Base-by-base conservation (phyloP, 2,888 invertebrate genomes). In the Ophion slaviceki region DNA sequence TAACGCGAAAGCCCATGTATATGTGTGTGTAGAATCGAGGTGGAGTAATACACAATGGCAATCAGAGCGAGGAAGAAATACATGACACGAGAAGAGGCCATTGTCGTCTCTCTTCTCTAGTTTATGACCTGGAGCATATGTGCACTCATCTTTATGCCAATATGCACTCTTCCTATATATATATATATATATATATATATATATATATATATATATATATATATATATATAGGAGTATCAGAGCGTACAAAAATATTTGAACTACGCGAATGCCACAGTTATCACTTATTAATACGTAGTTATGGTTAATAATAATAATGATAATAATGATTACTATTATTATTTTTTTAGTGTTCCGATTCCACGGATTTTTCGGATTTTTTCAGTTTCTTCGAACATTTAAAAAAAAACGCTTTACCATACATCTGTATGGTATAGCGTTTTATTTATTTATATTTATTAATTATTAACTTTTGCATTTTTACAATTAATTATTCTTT, bases 111-210 rank as follows among this genome's bases (percentile, higher is more conserved):
- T 81, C 70, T 77, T 71, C 72, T 47, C 84, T 91, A 88, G 91
- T 92, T 93, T 92, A 93, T 89, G 92, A 92, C 88, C 89, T 76
- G 28, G 62, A 80, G 88, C 89, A 87, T 92, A 93, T 92, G 92
- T 92, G 92, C 88, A 89, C 86, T 67, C 86, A 62, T 74, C 66
- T 85, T 79, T 70, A 40, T 45, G 47, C 47, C 57, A 57, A 59
- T 74, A 62, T 59, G 4, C 57, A 14, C 47, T 57, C 24, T n/a
- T 24, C 64, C 5, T 36, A 17, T 67, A 59, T 59, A 10, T 74
- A 66, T 17, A 32, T 32, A 20, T 20, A n/a, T 20, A 17, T 45
- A 28, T 36, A 36, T 36, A 36, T 53, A 14, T 53, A 53, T 53
- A 11, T 11, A 53, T 11, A 11, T 11, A 14, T 53, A 11, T 11